Evolutionary conservation across 2,888 invertebrate genomes (phyloP), one percentile per base, ranked within the genome.

Genomic region (Zygogramma bicolorata): DNA sequence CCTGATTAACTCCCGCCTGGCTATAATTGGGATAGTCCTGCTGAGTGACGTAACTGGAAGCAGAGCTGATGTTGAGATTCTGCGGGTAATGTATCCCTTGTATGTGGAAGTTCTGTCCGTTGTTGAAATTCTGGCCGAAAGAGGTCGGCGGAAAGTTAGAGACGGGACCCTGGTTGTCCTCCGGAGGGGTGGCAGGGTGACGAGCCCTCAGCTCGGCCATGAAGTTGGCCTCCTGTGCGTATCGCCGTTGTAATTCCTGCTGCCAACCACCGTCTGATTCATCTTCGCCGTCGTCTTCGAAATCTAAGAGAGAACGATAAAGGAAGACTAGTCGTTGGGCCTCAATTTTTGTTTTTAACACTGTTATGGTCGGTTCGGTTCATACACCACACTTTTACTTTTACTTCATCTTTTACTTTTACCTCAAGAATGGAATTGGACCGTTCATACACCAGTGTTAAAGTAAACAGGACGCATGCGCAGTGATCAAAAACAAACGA

Each of bases 251-350:
- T 31, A 90, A 85, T 80, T 90, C 90, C 76, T 90, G 89, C 70
- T 90, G 89, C 90, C 90, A 91, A 25, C 89, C 89, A 15, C 89
- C 88, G 18, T 89, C 89, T 18, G 89, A 88, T 77, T 89, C 89
- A 80, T 92, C 92, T 46, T 93, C 90, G 61, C 89, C 92, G 75
- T 92, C 93, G 79, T 93, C 93, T 83, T 93, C 93, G 84, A 93
- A 93, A 88, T 93, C 93, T 93, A 65, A 40, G 34, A 10, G n/a
- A 59, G 10, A 60, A 68, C 25, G 25, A 53, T 27, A n/a, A n/a
- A 22, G 13, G 42, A 6, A 42, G 15, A n/a, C 18, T 15, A 42
- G 27, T 13, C 53, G 10, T 27, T 10, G 10, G n/a, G 18, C 42
- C 18, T 2, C 15, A 15, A 18, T 15, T 42, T 42, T 42, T 2